Percentiles rank a stretch among this genome's conserved stretches.
These are phyloP conservation scores for Galerucella nymphaeae DNA, from an alignment of 2,888 invertebrate genomes.

Conservation along the genomic window DNA sequence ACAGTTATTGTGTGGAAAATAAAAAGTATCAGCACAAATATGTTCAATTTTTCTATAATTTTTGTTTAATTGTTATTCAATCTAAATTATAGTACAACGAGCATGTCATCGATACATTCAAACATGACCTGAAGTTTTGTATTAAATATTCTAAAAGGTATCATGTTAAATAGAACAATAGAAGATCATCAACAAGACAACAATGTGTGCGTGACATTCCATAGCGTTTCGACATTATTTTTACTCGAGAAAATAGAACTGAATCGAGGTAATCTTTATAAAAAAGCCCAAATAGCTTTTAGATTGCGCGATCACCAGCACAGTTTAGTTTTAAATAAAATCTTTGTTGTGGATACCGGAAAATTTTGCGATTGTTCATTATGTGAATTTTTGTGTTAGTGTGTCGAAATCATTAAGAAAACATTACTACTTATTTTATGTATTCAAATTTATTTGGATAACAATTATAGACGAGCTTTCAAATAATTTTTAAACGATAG, in stretches of 20 bases:
- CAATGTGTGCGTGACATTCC: constrained; percentile 18
- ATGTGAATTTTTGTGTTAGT: constrained; percentile 10
- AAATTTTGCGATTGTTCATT: background rate
- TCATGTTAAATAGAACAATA: constrained; percentile 12
- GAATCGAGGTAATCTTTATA: background rate
- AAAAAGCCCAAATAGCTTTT: constrained; percentile 6
- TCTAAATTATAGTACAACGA: too few relatives aligned
- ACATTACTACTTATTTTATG: background rate
- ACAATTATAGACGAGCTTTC: background rate
- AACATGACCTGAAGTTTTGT: background rate
- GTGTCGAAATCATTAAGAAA: constrained; percentile 14
- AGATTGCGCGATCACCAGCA: background rate
- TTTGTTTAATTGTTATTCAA: too few relatives aligned
- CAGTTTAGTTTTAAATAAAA: background rate
- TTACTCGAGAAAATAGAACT: background rate
- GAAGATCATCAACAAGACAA: constrained; percentile 1
- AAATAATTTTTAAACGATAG: background rate
- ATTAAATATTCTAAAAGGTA: constrained; percentile 3
- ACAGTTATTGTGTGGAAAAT: too few relatives aligned
- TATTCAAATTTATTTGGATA: constrained; percentile 1
- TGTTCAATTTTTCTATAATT: too few relatives aligned
- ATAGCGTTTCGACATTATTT: background rate
- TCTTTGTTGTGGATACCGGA: background rate
- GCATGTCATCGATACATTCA: too few relatives aligned
- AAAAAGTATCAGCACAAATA: too few relatives aligned